Base-by-base conservation (phyloP, 2,888 invertebrate species). In the Spilosoma lubricipeda region DNA sequence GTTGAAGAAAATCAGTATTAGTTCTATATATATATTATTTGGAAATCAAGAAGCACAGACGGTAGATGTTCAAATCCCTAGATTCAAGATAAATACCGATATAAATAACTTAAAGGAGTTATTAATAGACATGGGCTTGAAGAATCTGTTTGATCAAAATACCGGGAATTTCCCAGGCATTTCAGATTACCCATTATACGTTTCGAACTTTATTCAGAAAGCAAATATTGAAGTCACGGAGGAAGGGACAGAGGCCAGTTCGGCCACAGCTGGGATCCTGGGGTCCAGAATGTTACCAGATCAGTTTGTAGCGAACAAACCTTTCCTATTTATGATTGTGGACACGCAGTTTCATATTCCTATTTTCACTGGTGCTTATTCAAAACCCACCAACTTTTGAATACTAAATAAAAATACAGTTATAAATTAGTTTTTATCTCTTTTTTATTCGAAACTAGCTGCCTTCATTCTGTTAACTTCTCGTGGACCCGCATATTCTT, bases 41-140 rank as follows among this genome's bases (percentile, higher is more conserved):
- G 85, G 88, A 0, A 86, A 87, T 30, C 87, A 92, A 3, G 89
- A 90, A 20, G 88, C 92, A 0, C 93, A 88, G n/a, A 91, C 91
- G 4, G 96, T 97, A 0, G 92, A 94, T 48, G 96, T 97, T 0
- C 94, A 96, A 81, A 82, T 97, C 64, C 97, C 97, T 0, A 94
- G 95, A 81, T 97, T 97, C 84, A 95, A 94, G 74, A 93, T 96
- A 8, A 88, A 93, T 2, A 96, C 97, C 0, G 92, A 94, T 30
- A 82, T 94, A 33, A 91, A 89, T 70, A 93, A 94, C 75, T 84
- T 79, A 93, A 97, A 93, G 89, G 94, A 95, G 63, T 77, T 94
- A 1, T 81, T 95, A 0, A 85, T 83, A 0, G 94, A 94, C 76
- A 95, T 95, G 94, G 95, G 95, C 0, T 77, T 95, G 69, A 88